Evolutionary conservation across 1,140 invertebrate genomes (phyloP).

Genomic region (Capitella teleta): DNA sequence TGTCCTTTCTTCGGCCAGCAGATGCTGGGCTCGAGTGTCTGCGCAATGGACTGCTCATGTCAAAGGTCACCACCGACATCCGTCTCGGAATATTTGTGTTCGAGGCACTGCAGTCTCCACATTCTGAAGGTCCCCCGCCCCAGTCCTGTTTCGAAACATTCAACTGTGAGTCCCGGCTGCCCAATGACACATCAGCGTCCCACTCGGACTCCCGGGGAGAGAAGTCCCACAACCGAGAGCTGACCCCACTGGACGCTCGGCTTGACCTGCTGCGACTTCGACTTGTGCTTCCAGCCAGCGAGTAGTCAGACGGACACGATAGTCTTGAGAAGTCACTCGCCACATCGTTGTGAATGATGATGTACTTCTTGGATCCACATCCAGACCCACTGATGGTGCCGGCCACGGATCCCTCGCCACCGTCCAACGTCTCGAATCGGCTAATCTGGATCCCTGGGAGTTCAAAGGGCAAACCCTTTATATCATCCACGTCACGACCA

Average conservation of each 20-base stretch:
- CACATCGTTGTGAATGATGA: conserved; percentile 12
- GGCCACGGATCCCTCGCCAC: conserved; percentile 9
- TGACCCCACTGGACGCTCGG: conserved; percentile 7
- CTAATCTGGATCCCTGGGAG: conserved; percentile 13
- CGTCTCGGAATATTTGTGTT: too few relatives aligned
- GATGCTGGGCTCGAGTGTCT: conserved; percentile 8
- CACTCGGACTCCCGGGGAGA: conserved; percentile 11
- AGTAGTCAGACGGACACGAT: conserved; percentile 9
- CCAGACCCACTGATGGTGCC: conserved; percentile 5
- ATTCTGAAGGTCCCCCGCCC: not conserved
- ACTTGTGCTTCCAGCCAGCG: conserved; percentile 4
- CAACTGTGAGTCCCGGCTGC: conserved; percentile 10
- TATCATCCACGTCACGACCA: not conserved
- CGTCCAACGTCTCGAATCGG: conserved; percentile 9
- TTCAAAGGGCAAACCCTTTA: conserved; percentile 2
- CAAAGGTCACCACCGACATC: conserved; percentile 10
- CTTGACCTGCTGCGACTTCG: conserved; percentile 5
- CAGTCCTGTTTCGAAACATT: conserved; percentile 9
- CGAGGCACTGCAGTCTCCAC: conserved; percentile 5
- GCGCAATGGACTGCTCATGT: conserved; percentile 2
- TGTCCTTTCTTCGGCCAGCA: conserved; percentile 4
- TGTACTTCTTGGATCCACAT: conserved; percentile 5
- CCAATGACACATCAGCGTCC: conserved; percentile 11
- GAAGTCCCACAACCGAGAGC: conserved; percentile 9
- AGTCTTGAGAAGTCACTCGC: conserved; percentile 10